Percentiles rank a stretch among this genome's conserved stretches.
phyloP scores from a whole-genome alignment of 2,113 vertebrate genomes.

The Chaetura pelagica region DNA sequence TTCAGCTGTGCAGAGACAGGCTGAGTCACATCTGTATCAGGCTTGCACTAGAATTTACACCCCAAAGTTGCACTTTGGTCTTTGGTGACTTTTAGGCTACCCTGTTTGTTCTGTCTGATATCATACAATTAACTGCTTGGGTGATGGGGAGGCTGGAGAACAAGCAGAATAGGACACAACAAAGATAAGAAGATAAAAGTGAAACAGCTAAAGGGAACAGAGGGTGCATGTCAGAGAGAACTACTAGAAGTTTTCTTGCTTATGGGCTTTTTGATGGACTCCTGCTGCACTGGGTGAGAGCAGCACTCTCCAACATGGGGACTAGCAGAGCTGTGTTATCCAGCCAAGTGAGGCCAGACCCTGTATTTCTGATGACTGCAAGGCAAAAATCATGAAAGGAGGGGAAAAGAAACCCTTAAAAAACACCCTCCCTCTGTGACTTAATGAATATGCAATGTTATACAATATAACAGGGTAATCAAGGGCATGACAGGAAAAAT shows the following conservation, averaged over 20 bases:
- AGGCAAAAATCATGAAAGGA: background rate
- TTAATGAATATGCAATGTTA: background rate
- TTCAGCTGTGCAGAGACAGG: background rate
- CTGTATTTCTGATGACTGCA: background rate
- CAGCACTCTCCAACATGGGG: background rate
- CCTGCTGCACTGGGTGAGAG: background rate
- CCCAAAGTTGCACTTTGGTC: background rate
- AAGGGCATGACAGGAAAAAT: background rate
- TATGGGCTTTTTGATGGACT: background rate
- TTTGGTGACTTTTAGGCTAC: background rate
- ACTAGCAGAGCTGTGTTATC: background rate
- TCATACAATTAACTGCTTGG: background rate
- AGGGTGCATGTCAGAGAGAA: background rate
- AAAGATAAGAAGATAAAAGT: background rate
- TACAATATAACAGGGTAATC: background rate
- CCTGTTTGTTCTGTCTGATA: background rate
- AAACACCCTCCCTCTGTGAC: background rate
- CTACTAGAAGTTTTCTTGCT: background rate
- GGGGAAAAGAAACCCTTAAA: background rate
- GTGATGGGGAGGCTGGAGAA: background rate
- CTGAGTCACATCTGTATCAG: background rate
- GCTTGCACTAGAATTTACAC: background rate
- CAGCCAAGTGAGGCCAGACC: background rate
- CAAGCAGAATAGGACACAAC: background rate
- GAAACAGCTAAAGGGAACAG: background rate